A percentile compares a stretch with the other conserved stretches of the same genome.
Evolutionary conservation across 2,888 invertebrate species (phyloP).

Genomic region (Thelaira solivaga): DNA sequence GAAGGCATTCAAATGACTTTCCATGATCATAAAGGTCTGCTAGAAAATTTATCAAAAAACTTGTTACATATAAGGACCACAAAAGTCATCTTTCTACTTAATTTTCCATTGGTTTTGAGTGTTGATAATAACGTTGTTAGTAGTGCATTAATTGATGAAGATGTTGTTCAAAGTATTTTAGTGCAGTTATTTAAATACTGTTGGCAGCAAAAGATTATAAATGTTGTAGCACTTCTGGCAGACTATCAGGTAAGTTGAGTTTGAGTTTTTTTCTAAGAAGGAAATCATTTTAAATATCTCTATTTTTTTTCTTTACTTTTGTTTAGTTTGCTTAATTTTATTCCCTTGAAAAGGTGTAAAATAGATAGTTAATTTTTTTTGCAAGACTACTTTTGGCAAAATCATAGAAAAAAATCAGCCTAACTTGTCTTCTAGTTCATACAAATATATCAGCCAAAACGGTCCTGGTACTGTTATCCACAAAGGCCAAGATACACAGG

Average conservation of each 20-base stretch:
- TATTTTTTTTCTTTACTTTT: too few species aligned
- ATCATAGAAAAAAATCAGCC: too few species aligned
- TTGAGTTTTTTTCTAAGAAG: not conserved
- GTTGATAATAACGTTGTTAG: not conserved
- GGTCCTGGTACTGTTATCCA: too few species aligned
- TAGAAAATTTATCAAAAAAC: conserved; percentile 65
- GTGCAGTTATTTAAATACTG: conserved; percentile 66
- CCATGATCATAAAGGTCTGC: conserved; percentile 59
- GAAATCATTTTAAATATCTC: conserved; percentile 5
- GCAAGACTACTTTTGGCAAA: too few species aligned
- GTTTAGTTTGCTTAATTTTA: too few species aligned
- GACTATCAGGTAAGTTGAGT: conserved; percentile 65
- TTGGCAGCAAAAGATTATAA: conserved; percentile 67
- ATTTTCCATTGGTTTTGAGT: conserved; percentile 8
- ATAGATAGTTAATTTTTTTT: too few species aligned
- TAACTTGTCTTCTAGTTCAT: too few species aligned
- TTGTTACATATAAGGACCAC: conserved; percentile 68
- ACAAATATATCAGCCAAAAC: too few species aligned
- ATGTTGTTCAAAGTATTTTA: conserved; percentile 47
- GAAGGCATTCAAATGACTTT: conserved; percentile 52
- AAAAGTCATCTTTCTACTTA: conserved; percentile 68
- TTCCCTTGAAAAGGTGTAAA: too few species aligned
- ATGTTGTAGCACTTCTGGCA: conserved; percentile 67
- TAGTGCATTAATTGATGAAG: conserved; percentile 1
- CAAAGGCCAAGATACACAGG: too few species aligned